These are phyloP conservation scores for Ridgeia piscesae DNA, from an alignment of 1,140 invertebrate species.

Conservation along the genomic window DNA sequence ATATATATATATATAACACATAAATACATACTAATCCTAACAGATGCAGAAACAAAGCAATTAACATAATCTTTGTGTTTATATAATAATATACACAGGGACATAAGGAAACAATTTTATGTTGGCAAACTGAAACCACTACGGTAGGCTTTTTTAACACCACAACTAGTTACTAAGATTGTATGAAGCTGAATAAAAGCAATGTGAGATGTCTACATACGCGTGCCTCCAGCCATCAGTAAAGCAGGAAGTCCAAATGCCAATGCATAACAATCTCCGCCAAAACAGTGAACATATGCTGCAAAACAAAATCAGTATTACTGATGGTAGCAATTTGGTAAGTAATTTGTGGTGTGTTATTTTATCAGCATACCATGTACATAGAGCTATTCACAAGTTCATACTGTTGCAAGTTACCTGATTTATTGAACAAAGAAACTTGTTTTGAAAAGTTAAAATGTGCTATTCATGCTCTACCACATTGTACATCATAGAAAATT, in stretches of 20 bases:
- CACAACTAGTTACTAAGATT: not conserved
- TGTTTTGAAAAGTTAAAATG: too few relatives aligned
- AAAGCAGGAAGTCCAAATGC: slow-evolving; percentile 87
- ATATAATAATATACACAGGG: not conserved
- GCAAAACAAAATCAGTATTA: slow-evolving; percentile 8
- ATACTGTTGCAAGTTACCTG: too few relatives aligned
- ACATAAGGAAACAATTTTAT: not conserved
- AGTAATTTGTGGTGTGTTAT: slow-evolving; percentile 46
- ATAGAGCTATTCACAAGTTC: too few relatives aligned
- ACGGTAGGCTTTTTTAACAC: not conserved
- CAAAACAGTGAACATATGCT: slow-evolving; percentile 23
- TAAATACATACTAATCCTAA: too few relatives aligned
- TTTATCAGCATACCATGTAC: too few relatives aligned
- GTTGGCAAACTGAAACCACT: not conserved
- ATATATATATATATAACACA: too few relatives aligned
- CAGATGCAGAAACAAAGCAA: not conserved
- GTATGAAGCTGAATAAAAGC: too few relatives aligned
- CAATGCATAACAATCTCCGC: slow-evolving; percentile 77
- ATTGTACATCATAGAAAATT: too few relatives aligned
- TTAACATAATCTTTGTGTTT: not conserved
- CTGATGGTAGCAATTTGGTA: too few relatives aligned
- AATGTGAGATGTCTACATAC: too few relatives aligned
- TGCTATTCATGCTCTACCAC: too few relatives aligned
- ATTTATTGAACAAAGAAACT: too few relatives aligned
- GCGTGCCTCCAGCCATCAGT: slow-evolving; percentile 46